Evolutionary conservation across 2,797 vertebrate genomes (phyloP), one percentile per base, ranked within the genome.

Genomic region (Thalassophryne amazonica): DNA sequence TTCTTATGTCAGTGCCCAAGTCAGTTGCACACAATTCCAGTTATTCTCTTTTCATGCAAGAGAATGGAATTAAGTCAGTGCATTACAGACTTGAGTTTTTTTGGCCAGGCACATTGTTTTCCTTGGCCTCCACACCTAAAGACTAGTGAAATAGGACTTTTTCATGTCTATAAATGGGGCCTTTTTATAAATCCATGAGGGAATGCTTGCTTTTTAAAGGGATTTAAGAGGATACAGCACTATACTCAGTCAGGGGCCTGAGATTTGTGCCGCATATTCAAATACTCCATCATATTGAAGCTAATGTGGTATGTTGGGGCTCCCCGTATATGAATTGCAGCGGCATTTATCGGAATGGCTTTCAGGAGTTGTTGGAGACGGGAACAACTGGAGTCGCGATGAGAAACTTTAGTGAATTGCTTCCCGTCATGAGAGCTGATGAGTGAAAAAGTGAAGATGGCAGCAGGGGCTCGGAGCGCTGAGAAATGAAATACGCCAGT

Each of bases 91-190:
- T 76, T 62, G 40, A 70, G 49, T 50, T 76, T 72, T 84, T 79
- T 85, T 90, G 86, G 90, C 83, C 6, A 75, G 77, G 68, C 69
- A 47, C 74, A 80, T 87, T 56, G 89, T 92, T 93, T 92, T 91
- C 80, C 79, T 92, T 92, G 89, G 89, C 87, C 0, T 37, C 38
- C 4, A 27, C 67, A 39, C 78, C 65, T 72, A 50, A 76, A 60
- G 74, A 81, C 82, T 83, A 80, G 76, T 80, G 76, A 79, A 83
- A 73, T 54, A 7, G 58, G 38, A 38, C 38, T 48, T 75, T 76
- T 78, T 76, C 70, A 67, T 71, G 77, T 77, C 84, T 87, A 82
- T 87, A 87, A 87, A 88, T 88, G 82, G 78, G 68, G 64, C 76
- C 81, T 79, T 87, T 86, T 85, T 82, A 86, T 77, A 77, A 81